These are phyloP conservation scores for Pachycephus smyrnensis DNA, from an alignment of 2,888 invertebrate genomes.

Conservation along the genomic window DNA sequence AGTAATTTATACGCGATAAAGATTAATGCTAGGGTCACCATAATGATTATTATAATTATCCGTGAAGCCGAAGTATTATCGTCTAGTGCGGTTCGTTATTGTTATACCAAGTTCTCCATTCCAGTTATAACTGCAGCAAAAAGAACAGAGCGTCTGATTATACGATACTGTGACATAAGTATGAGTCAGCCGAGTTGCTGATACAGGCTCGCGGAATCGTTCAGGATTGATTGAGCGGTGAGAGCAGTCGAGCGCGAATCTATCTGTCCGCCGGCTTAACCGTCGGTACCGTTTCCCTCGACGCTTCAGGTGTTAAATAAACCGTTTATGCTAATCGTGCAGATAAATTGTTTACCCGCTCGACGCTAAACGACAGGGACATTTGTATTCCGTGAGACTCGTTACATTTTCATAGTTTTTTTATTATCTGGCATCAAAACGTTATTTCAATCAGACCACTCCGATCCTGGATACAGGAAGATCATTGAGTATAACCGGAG, in stretches of 20 bases:
- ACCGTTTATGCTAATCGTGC: slow-evolving; percentile 47
- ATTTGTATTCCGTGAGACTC: neutral
- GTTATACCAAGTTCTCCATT: neutral
- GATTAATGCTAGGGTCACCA: neutral
- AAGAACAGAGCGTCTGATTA: neutral
- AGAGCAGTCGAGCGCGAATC: slow-evolving; percentile 31
- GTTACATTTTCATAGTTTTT: neutral
- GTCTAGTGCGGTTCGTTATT: neutral
- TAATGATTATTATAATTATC: neutral
- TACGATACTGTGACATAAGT: slow-evolving; percentile 4
- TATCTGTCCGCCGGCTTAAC: slow-evolving; percentile 19
- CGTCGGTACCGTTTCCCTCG: slow-evolving; percentile 30
- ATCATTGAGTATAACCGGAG: neutral
- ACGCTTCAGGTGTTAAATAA: slow-evolving; percentile 42
- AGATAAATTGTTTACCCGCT: neutral
- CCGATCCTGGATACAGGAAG: neutral
- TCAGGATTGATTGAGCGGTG: slow-evolving; percentile 31
- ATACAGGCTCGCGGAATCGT: neutral
- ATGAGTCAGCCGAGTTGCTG: slow-evolving; percentile 2
- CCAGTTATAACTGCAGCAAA: neutral
- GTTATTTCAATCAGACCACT: neutral
- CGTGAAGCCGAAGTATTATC: neutral
- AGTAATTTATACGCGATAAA: neutral
- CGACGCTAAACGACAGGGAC: slow-evolving; percentile 1
- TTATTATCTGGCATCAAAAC: neutral